phyloP scores from a whole-genome alignment of 2,113 vertebrate genomes.

The Platysteira castanea region DNA sequence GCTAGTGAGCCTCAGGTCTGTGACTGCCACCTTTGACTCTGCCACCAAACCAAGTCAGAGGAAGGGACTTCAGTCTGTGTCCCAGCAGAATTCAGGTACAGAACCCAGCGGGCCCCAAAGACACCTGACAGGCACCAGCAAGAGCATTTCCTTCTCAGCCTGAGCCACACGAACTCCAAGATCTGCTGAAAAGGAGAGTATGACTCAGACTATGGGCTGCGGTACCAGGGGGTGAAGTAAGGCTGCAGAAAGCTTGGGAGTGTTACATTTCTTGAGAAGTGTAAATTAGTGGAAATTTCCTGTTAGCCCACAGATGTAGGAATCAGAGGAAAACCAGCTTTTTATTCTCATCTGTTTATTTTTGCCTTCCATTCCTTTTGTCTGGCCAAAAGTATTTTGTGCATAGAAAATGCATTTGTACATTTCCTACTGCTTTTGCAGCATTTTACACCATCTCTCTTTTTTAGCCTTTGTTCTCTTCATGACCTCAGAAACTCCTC shows the following conservation, averaged over 20 bases:
- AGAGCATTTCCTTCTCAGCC: neutral
- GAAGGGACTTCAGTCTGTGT: neutral
- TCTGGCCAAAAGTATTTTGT: neutral
- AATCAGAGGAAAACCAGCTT: neutral
- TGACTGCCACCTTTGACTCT: neutral
- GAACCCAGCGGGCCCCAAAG: neutral
- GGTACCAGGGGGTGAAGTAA: neutral
- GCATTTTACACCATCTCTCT: neutral
- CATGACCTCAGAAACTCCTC: neutral
- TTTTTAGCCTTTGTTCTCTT: neutral
- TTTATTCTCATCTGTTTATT: neutral
- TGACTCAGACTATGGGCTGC: neutral
- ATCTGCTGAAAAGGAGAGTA: neutral
- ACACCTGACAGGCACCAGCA: neutral
- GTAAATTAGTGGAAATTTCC: neutral
- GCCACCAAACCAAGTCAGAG: neutral
- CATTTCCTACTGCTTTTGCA: neutral
- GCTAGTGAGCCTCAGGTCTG: rapidly evolving
- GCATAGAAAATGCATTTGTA: neutral
- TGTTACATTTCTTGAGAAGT: neutral
- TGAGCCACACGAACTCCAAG: neutral
- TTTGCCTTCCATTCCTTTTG: neutral
- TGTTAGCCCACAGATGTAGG: neutral
- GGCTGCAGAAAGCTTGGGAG: neutral
- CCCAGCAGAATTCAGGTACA: neutral